Percentiles rank a stretch among this genome's conserved stretches.
phyloP scores from a whole-genome alignment of 2,888 invertebrate species.

The Aromia moschata region DNA sequence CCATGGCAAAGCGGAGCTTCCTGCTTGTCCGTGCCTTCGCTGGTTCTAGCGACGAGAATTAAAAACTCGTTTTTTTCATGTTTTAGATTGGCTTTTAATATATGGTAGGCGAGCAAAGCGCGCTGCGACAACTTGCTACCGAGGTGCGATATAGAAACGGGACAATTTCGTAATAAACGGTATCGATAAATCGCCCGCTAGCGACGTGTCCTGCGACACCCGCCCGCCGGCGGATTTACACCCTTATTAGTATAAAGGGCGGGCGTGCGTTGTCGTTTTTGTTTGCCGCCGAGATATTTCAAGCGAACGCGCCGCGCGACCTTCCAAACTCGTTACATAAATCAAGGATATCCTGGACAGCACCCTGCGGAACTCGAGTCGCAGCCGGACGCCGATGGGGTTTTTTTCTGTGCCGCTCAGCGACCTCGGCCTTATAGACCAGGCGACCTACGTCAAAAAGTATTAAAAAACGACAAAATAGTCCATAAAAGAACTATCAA shows the following conservation, averaged over 20 bases:
- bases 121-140: slow-evolving; percentile 1
- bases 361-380: slow-evolving; percentile 39
- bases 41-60: too few relatives aligned
- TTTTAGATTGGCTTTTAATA: too few relatives aligned
- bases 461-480: too few relatives aligned
- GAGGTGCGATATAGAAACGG: slow-evolving; percentile 31
- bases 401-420: too few relatives aligned
- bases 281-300: slow-evolving; percentile 48
- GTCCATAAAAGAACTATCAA: too few relatives aligned
- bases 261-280: slow-evolving; percentile 48
- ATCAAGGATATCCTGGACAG: slow-evolving; percentile 46
- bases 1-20: too few relatives aligned
- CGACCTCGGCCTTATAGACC: too few relatives aligned
- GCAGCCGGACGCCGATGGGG: slow-evolving; percentile 29
- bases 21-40: too few relatives aligned
- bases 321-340: slow-evolving; percentile 45
- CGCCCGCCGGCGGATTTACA: slow-evolving; percentile 43
- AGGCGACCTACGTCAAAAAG: too few relatives aligned
- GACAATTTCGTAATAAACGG: slow-evolving; percentile 50
- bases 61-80: too few relatives aligned
- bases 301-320: slow-evolving; percentile 44
- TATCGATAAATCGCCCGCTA: slow-evolving; percentile 52
- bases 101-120: too few relatives aligned
- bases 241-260: slow-evolving; percentile 52
- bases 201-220: slow-evolving; percentile 42